phyloP scores from a whole-genome alignment of 2,113 vertebrate species.

The Plecturocebus donacophilus region DNA sequence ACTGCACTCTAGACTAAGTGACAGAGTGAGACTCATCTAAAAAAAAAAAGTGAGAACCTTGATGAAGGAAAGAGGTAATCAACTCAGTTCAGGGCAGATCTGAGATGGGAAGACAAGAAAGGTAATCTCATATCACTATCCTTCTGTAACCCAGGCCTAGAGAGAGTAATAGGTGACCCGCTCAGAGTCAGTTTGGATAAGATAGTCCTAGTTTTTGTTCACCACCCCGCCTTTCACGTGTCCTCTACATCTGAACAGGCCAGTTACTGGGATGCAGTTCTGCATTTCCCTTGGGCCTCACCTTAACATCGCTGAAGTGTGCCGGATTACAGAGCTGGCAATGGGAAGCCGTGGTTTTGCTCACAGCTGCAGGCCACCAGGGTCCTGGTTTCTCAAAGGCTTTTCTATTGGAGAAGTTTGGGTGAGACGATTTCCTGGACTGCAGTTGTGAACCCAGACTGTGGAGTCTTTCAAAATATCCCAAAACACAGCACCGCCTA shows the following conservation, averaged over 20 bases:
- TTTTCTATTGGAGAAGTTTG: not conserved
- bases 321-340: not conserved
- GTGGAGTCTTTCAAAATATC: conserved; percentile 24
- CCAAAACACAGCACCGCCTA: not conserved
- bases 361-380: not conserved
- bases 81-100: not conserved
- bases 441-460: conserved; percentile 14
- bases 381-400: not conserved
- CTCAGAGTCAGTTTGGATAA: not conserved
- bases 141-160: not conserved
- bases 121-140: not conserved
- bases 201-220: not conserved
- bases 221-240: accelerated
- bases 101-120: not conserved
- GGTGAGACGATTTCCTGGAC: not conserved
- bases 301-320: not conserved
- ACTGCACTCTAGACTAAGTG: no score
- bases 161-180: not conserved
- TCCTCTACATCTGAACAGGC: not conserved
- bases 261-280: accelerated
- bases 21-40: no score
- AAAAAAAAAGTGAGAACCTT: not conserved
- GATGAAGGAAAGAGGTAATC: not conserved
- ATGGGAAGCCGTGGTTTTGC: not conserved
- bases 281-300: accelerated